Conservation (phyloP, 1,140 invertebrate genomes). For the Bemisia tabaci region DNA sequence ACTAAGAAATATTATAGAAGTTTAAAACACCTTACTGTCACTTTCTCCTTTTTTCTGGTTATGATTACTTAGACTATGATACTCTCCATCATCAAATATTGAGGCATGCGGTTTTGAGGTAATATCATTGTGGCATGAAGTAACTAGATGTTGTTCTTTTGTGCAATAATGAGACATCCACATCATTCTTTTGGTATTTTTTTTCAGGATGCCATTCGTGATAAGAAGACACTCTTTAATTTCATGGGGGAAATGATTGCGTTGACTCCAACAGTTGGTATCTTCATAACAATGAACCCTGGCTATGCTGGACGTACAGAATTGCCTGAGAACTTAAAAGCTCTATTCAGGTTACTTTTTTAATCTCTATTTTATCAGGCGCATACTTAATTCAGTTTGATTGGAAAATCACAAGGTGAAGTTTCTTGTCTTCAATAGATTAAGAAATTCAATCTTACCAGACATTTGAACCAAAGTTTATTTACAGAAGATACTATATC, state of each 20-base stretch:
- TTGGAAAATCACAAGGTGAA: not conserved
- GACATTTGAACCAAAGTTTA: not conserved
- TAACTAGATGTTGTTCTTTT: too few relatives aligned
- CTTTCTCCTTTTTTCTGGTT: too few relatives aligned
- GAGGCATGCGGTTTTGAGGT: too few relatives aligned
- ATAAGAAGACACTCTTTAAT: conserved; percentile 76
- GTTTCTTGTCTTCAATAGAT: not conserved
- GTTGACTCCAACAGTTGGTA: conserved; percentile 70
- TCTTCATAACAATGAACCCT: conserved; percentile 98
- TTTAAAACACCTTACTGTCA: too few relatives aligned
- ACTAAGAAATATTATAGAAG: too few relatives aligned
- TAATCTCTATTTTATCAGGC: not conserved
- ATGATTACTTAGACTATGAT: too few relatives aligned
- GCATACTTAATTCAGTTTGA: not conserved
- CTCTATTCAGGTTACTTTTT: conserved; percentile 54
- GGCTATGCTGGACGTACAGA: conserved; percentile 91
- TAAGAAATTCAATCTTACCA: conserved; percentile 2
- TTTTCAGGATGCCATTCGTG: conserved; percentile 79
- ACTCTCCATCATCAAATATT: too few relatives aligned
- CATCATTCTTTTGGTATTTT: conserved; percentile 22
- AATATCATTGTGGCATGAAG: too few relatives aligned
- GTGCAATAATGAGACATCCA: too few relatives aligned
- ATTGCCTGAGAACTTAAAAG: conserved; percentile 73
- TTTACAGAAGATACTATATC: not conserved
- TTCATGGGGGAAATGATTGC: conserved; percentile 88